These are phyloP conservation scores for Rhea pennata DNA, from an alignment of 2,113 vertebrate species.

Conservation along the genomic window DNA sequence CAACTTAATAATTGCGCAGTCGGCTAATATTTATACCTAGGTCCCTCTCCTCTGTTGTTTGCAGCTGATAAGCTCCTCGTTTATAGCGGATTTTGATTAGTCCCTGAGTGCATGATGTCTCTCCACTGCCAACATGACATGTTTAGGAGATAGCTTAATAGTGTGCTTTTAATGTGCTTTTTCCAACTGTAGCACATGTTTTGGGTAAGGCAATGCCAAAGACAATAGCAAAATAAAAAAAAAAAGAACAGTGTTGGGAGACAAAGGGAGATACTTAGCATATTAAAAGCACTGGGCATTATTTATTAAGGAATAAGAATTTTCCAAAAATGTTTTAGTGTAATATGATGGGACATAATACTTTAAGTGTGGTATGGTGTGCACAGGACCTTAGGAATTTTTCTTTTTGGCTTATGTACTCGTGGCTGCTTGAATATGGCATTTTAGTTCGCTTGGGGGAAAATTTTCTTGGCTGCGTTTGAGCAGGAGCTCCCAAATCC, in stretches of 20 bases:
- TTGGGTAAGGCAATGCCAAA: neutral
- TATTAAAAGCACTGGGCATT: rapidly evolving
- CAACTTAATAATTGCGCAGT: neutral
- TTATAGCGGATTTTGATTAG: neutral
- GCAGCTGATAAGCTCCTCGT: neutral
- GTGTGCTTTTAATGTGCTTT: neutral
- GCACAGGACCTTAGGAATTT: neutral
- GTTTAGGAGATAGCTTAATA: neutral
- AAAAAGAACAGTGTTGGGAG: neutral
- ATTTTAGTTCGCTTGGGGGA: neutral
- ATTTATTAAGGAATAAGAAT: neutral
- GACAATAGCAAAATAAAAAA: neutral
- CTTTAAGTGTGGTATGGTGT: neutral
- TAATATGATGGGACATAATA: neutral
- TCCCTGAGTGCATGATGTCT: neutral
- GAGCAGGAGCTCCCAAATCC: neutral
- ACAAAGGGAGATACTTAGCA: neutral
- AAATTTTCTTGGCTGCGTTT: neutral
- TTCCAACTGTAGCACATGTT: neutral
- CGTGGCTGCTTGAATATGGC: neutral
- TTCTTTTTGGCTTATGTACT: neutral
- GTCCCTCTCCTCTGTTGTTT: neutral
- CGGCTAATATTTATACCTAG: neutral
- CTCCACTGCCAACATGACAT: neutral
- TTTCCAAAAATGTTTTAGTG: neutral